A percentile compares a stretch with the other conserved stretches of the same genome.
phyloP scores from a whole-genome alignment of 1,140 invertebrate genomes.

The Anthonomus grandis region DNA sequence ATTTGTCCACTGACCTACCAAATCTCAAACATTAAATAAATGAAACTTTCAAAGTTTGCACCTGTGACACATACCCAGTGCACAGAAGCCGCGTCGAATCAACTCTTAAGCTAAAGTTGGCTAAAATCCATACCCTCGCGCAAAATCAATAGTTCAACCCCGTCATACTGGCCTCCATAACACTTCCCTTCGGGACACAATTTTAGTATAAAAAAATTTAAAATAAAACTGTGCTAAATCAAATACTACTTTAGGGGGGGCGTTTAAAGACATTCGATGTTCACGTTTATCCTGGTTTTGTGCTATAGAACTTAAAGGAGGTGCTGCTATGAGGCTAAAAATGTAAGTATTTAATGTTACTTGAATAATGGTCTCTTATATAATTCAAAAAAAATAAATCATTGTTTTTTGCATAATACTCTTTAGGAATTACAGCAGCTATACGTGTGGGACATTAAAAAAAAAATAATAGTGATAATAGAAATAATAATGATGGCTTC shows the following conservation, averaged over 20 bases:
- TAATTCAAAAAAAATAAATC: background rate
- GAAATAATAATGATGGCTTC: too few relatives aligned
- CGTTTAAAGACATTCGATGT: background rate
- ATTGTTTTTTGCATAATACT: background rate
- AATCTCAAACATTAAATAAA: too few relatives aligned
- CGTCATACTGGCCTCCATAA: background rate
- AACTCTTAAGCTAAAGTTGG: too few relatives aligned
- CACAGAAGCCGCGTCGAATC: too few relatives aligned
- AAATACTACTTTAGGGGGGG: background rate
- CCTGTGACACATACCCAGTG: too few relatives aligned
- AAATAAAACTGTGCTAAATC: background rate
- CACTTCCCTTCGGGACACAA: background rate
- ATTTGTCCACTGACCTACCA: too few relatives aligned
- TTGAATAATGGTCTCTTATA: background rate
- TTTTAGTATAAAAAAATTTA: background rate
- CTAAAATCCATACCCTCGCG: conserved; percentile 21
- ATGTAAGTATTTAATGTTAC: conserved; percentile 4
- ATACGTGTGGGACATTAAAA: too few relatives aligned
- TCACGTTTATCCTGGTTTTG: background rate
- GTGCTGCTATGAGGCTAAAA: conserved; percentile 22
- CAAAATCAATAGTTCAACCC: conserved; percentile 25
- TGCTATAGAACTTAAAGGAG: too few relatives aligned
- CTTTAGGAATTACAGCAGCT: too few relatives aligned
- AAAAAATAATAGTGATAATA: too few relatives aligned
- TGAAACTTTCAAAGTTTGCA: too few relatives aligned